Conservation (phyloP, 2,797 vertebrate genomes). For the Microhierax caerulescens region DNA sequence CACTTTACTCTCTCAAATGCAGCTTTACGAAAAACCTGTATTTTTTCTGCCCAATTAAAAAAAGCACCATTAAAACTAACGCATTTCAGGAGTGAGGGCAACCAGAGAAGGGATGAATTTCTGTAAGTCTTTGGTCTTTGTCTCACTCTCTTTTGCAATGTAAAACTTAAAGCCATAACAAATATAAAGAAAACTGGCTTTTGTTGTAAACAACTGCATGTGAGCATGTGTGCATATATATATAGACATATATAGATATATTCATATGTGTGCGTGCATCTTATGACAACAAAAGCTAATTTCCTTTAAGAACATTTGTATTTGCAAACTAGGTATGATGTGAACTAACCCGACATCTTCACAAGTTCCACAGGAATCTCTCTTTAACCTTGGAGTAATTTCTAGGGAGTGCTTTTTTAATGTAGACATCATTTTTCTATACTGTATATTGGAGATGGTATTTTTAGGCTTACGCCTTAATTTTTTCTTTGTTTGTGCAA, state of each 20-base stretch:
- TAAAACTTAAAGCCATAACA: constrained; percentile 42
- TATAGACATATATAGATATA: not conserved
- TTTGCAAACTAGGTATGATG: not conserved
- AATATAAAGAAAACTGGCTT: not conserved
- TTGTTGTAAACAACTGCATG: not conserved
- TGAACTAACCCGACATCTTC: not conserved
- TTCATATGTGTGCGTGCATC: not conserved
- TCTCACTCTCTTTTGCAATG: not conserved
- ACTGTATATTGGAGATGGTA: not conserved
- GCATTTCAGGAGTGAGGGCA: not conserved
- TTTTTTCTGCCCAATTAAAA: not conserved
- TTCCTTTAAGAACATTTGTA: not conserved
- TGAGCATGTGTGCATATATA: not conserved
- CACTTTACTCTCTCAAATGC: not conserved
- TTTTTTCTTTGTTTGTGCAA: not conserved
- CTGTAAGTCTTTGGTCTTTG: constrained; percentile 69
- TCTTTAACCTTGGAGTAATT: not conserved
- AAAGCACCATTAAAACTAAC: constrained; percentile 48
- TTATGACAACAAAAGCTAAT: not conserved
- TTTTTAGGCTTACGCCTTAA: not conserved
- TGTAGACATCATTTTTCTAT: not conserved
- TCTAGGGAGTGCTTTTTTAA: not conserved
- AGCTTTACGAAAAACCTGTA: not conserved
- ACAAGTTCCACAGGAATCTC: not conserved
- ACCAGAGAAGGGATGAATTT: not conserved